Conservation (phyloP, 2,888 invertebrate species). For the Macrophya annulata region DNA sequence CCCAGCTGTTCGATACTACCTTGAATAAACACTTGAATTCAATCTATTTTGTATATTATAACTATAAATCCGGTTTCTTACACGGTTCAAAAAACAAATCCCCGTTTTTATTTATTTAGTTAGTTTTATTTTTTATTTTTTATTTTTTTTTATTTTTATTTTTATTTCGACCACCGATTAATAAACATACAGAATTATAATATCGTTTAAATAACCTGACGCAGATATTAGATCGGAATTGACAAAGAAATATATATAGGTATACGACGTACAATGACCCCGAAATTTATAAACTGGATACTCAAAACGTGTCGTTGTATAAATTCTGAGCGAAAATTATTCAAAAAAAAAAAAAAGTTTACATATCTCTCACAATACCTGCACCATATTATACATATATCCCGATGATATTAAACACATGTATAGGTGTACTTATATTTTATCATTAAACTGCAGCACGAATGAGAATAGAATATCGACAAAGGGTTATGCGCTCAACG, state of each 20-base stretch:
- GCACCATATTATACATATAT: too few relatives aligned
- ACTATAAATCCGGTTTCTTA: slow-evolving; percentile 9
- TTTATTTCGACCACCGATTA: not conserved
- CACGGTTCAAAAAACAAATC: slow-evolving; percentile 15
- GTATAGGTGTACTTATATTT: not conserved
- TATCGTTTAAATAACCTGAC: not conserved
- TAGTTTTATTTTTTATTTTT: not conserved
- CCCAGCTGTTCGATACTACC: slow-evolving; percentile 15
- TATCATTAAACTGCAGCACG: not conserved
- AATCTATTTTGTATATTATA: slow-evolving; percentile 22
- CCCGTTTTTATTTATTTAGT: too few relatives aligned
- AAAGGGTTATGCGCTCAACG: slow-evolving; percentile 4
- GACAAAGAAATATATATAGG: not conserved
- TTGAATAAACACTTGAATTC: slow-evolving; percentile 30
- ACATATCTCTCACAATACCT: too few relatives aligned
- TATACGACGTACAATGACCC: not conserved
- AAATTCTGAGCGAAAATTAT: not conserved
- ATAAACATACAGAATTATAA: not conserved
- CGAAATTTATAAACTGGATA: not conserved
- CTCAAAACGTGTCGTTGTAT: not conserved
- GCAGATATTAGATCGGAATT: slow-evolving; percentile 7
- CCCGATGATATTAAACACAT: not conserved
- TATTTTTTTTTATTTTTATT: not conserved
- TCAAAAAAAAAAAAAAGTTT: too few relatives aligned
- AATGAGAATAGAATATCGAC: not conserved